Base-by-base conservation (phyloP, 1,140 invertebrate genomes). In the Bilobella aurantiaca region DNA sequence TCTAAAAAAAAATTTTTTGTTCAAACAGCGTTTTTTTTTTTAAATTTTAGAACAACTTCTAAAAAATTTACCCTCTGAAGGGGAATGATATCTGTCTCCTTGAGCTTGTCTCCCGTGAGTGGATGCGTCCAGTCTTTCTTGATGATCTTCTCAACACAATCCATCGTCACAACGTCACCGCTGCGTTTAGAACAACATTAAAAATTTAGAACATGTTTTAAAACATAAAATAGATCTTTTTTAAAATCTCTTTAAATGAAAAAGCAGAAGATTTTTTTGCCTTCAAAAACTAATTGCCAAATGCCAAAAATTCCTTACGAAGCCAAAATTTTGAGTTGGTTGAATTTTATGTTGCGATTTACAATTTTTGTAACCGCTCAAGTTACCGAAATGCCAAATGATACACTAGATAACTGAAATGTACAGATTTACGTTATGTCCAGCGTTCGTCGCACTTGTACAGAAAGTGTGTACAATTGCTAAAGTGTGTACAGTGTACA, bases 91-190 rank as follows among this genome's bases (percentile, higher is more conserved):
- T 99, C 96, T 73, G 87, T 87, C 70, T 98, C 91, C 64, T 82
- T 87, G n/a, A 99, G 75, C 77, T 87, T 90, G 70, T 89, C 84
- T 65, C 86, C 86, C 65, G 90, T 95, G 0, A 96, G 82, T 0
- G 96, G 96, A 82, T 99, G 94, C 2, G 93, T 81, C 95, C 93
- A 95, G 76, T 99, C 96, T 75, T 95, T 96, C 74, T 91, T 93
- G 56, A 99, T 93, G 2, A 99, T 81, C 75, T 96, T 96, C 73
- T 98, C 93, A 5, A 96, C 85, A 81, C 94, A 98, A 76, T 97
- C 93, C 83, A 93, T 82, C 14, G 95, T 98, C 0, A 99, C 87
- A 23, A 99, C 91, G 81, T 93, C 86, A n/a, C 96, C 94, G 0
- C 89, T 91, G 76, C 64, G 63, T 12, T 14, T 8, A 31, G n/a